phyloP scores from a whole-genome alignment of 2,888 invertebrate species.

The Steinernema scapterisci region DNA sequence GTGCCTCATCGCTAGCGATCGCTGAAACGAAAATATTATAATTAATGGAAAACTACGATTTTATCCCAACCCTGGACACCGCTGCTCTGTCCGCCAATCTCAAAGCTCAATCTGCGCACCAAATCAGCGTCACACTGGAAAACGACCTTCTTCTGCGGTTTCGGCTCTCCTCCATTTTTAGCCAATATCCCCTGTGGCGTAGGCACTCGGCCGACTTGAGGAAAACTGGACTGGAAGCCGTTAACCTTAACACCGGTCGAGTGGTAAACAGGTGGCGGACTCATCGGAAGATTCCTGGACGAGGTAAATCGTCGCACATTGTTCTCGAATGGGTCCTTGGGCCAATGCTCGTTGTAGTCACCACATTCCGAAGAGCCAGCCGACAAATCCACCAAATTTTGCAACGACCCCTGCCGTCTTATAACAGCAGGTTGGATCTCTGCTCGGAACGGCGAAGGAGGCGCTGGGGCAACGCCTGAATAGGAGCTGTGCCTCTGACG shows the following conservation, averaged over 20 bases:
- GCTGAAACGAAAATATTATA: slow-evolving; percentile 28
- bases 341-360: slow-evolving; percentile 26
- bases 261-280: slow-evolving; percentile 14
- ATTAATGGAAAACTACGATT: slow-evolving; percentile 14
- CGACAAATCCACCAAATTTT: slow-evolving; percentile 13
- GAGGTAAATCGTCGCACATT: not conserved
- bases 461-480: slow-evolving; percentile 4
- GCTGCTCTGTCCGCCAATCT: slow-evolving; percentile 7
- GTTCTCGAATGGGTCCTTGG: slow-evolving; percentile 14
- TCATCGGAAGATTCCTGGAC: slow-evolving; percentile 7
- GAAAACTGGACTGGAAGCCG: slow-evolving; percentile 13
- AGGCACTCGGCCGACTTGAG: not conserved
- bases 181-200: slow-evolving; percentile 37
- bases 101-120: slow-evolving; percentile 7
- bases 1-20: slow-evolving; percentile 43
- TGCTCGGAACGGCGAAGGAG: slow-evolving; percentile 11
- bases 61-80: not conserved
- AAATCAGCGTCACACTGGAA: slow-evolving; percentile 37
- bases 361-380: slow-evolving; percentile 9
- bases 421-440: slow-evolving; percentile 18
- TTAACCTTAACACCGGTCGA: not conserved
- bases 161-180: slow-evolving; percentile 26
- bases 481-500: slow-evolving; percentile 18
- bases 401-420: not conserved
- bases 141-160: slow-evolving; percentile 34